Evolutionary conservation across 2,888 invertebrate species (phyloP), one percentile per base, ranked within the genome.

Genomic region (Linhomoeus sp.): DNA sequence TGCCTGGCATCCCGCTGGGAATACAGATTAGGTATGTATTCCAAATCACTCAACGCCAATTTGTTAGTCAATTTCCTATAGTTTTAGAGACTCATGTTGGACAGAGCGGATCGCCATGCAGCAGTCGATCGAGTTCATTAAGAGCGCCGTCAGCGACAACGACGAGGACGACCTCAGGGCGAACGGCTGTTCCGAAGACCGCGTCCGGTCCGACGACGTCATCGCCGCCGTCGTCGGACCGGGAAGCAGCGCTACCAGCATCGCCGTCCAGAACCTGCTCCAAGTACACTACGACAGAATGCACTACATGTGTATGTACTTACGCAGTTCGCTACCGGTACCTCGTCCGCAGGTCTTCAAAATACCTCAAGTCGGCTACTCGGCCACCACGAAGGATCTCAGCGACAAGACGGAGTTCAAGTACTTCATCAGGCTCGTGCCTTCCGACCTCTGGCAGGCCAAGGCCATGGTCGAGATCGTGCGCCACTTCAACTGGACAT

Each of bases 81-180:
- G 26, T n/a, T 46, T 51, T 22, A 51, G 56, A 41, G 81, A 82
- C 67, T 79, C 79, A 24, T 82, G 81, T 66, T 81, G 81, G 81
- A 80, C 79, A 58, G 77, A 80, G 2, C 77, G 80, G 19, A 77
- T 80, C 5, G 80, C 81, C 29, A 70, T 82, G 52, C 79, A 80
- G 58, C 80, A 80, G 66, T 77, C 77, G 61, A 77, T 80, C 52
- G 45, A 50, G 39, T 45, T 63, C 46, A 49, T 63, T 22, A 49
- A 61, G 35, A 63, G 61, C 46, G 60, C 19, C 2, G 26, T 43
- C 33, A 33, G 43, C 25, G 5, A 12, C 29, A n/a, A n/a, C n/a
- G 9, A 12, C 37, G 37, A n/a, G 9, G 37, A 19, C 37, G 17
- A 12, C 12, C 17, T 15, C 17, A 40, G 12, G 22, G 22, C 9